A percentile compares a stretch with the other conserved stretches of the same genome.
phyloP scores from a whole-genome alignment of 2,888 invertebrate genomes.

The Himalopsyche japonica region DNA sequence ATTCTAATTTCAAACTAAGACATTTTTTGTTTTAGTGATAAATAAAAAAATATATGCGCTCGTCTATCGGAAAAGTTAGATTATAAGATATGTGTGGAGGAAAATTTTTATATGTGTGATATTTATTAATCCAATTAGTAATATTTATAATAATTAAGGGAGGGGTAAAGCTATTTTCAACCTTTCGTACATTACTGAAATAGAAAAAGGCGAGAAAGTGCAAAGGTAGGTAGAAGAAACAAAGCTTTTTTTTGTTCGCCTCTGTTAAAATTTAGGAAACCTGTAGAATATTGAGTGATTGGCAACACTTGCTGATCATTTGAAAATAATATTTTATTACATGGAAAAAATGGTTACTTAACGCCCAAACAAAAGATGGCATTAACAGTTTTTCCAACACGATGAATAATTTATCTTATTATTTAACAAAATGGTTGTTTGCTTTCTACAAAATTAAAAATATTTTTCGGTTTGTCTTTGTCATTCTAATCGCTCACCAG shows the following conservation, averaged over 20 bases:
- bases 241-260: slow-evolving; percentile 18
- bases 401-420: not conserved
- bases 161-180: slow-evolving; percentile 14
- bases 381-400: not conserved
- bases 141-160: not conserved
- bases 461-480: not conserved
- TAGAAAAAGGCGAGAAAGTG: slow-evolving; percentile 18
- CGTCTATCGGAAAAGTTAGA: not conserved
- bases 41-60: not conserved
- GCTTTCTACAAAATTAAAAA: not conserved
- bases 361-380: not conserved
- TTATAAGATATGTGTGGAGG: not conserved
- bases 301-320: not conserved
- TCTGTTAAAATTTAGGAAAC: not conserved
- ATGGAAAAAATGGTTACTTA: too few relatives aligned
- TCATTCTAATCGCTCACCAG: not conserved
- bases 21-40: not conserved
- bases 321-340: not conserved
- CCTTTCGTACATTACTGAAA: slow-evolving; percentile 12
- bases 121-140: not conserved
- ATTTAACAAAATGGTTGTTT: not conserved
- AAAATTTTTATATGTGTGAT: not conserved
- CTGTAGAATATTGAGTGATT: not conserved
- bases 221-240: slow-evolving; percentile 19
- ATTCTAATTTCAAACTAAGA: not conserved